A percentile compares a stretch with the other conserved stretches of the same genome.
phyloP scores from a whole-genome alignment of 1,140 invertebrate species.

The Gonatopus flavifemur region DNA sequence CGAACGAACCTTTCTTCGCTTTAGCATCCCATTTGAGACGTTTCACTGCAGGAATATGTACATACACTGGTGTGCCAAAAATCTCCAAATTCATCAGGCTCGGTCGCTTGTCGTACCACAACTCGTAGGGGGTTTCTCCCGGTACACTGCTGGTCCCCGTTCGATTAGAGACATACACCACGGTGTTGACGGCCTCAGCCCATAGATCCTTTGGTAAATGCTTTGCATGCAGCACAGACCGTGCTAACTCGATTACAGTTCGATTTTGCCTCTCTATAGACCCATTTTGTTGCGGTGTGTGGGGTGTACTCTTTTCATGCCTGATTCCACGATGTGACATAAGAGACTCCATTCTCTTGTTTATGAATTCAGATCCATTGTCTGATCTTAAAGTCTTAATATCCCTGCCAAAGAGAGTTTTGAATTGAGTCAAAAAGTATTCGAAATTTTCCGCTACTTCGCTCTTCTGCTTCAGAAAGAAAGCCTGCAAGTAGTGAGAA shows the following conservation, averaged over 20 bases:
- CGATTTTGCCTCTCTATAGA: no score
- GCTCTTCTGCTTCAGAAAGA: conserved; percentile 48
- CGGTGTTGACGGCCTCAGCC: no score
- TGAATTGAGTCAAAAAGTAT: no score
- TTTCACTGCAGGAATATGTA: not conserved
- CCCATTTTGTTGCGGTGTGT: not conserved
- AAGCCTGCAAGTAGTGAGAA: conserved; percentile 39
- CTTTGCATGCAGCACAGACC: not conserved
- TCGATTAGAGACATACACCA: not conserved
- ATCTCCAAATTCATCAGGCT: not conserved
- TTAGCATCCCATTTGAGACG: no score
- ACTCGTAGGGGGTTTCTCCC: not conserved
- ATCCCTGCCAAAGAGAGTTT: not conserved
- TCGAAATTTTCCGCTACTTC: conserved; percentile 16
- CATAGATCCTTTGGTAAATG: not conserved
- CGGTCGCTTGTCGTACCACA: not conserved
- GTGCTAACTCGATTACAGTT: not conserved
- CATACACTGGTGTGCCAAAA: not conserved
- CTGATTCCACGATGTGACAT: not conserved
- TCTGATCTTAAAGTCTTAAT: not conserved
- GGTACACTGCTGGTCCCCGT: not conserved
- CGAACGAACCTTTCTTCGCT: no score
- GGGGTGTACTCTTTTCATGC: not conserved
- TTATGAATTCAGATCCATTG: no score
- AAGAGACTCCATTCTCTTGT: not conserved